Evolutionary conservation across 2,797 vertebrate genomes (phyloP).

Genomic region (Staurois parvus): DNA sequence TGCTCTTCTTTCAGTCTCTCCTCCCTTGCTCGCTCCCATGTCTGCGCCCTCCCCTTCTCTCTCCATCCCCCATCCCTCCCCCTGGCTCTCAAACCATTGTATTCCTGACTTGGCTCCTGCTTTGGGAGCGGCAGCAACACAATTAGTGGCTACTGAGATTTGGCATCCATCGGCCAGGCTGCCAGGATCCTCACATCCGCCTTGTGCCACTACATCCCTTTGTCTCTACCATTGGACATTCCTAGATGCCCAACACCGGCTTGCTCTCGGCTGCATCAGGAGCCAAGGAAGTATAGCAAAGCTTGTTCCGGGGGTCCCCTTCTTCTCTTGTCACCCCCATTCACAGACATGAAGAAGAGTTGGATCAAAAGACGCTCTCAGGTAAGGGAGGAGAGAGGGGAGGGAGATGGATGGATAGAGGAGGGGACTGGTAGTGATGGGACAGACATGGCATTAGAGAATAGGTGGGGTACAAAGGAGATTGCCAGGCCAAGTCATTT

Average conservation of each 20-base stretch:
- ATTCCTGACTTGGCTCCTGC: conserved; percentile 58
- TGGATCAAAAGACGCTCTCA: conserved; percentile 62
- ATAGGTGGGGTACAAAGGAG: background rate
- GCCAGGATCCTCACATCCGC: conserved; percentile 29
- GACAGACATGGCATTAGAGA: conserved; percentile 18
- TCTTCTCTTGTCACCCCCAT: background rate
- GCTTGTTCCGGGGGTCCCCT: conserved; percentile 5
- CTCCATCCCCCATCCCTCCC: conserved; percentile 53
- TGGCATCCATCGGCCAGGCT: conserved; percentile 25
- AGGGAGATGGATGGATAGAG: conserved; percentile 40
- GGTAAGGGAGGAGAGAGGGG: conserved; percentile 59
- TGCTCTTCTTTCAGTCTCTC: conserved; percentile 52
- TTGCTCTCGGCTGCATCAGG: conserved; percentile 8
- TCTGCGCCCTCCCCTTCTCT: conserved; percentile 52
- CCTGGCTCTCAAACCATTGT: conserved; percentile 59
- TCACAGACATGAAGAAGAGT: conserved; percentile 59
- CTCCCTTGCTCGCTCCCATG: conserved; percentile 55
- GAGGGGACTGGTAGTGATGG: conserved; percentile 32
- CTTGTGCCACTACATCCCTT: conserved; percentile 4
- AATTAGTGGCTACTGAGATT: conserved; percentile 49
- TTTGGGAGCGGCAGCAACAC: conserved; percentile 54
- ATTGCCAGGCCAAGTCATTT: conserved; percentile 6
- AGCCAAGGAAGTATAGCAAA: conserved; percentile 28
- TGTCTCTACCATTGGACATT: background rate
- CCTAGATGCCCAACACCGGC: background rate